phyloP scores from a whole-genome alignment of 2,888 invertebrate species.

The Caenorhabditis angaria region DNA sequence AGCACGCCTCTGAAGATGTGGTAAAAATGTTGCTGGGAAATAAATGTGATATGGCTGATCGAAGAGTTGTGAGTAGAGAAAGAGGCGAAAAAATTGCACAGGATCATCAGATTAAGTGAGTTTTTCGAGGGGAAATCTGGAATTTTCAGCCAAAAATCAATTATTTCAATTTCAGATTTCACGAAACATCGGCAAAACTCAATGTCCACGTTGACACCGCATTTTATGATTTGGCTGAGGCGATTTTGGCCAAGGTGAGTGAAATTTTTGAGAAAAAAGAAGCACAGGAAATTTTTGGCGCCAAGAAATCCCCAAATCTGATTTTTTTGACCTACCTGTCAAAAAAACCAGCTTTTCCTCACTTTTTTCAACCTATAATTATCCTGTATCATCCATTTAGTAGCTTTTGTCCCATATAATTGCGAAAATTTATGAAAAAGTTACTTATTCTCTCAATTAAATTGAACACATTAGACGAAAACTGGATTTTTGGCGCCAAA shows the following conservation, averaged over 20 bases:
- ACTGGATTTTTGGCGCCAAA: too few species aligned
- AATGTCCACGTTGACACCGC: slow-evolving; percentile 97
- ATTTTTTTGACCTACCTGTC: too few species aligned
- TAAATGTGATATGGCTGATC: slow-evolving; percentile 95
- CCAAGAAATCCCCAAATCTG: too few species aligned
- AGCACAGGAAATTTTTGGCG: too few species aligned
- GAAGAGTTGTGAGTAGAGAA: slow-evolving; percentile 87
- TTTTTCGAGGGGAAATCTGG: too few species aligned
- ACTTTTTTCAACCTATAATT: too few species aligned
- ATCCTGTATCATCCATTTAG: too few species aligned
- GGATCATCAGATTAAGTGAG: slow-evolving; percentile 46
- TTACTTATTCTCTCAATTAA: too few species aligned
- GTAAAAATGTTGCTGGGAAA: slow-evolving; percentile 98
- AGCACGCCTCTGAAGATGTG: slow-evolving; percentile 92
- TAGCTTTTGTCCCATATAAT: too few species aligned
- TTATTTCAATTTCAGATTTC: slow-evolving; percentile 79
- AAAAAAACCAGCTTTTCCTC: too few species aligned
- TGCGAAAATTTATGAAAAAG: too few species aligned
- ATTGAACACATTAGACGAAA: too few species aligned
- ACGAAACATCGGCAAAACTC: slow-evolving; percentile 98
- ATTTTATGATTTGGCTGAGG: slow-evolving; percentile 91
- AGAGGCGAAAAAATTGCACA: slow-evolving; percentile 54
- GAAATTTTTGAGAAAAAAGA: background rate
- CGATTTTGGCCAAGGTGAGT: slow-evolving; percentile 69
- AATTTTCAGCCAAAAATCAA: background rate